Evolutionary conservation across 2,113 vertebrate genomes (phyloP).

Genomic region (Cephalopterus ornatus): DNA sequence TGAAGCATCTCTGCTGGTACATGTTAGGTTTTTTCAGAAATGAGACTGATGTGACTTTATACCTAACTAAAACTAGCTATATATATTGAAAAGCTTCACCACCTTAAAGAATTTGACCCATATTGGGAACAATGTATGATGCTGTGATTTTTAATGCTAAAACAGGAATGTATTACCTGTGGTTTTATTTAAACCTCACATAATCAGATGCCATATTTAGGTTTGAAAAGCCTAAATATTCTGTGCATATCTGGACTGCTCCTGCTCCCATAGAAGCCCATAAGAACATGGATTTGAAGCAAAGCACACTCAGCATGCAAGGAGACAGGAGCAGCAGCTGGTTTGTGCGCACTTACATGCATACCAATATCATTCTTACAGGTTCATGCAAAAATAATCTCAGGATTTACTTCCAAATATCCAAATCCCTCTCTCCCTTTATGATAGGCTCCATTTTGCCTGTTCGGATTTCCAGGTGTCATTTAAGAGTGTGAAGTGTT

Average conservation of each 20-base stretch:
- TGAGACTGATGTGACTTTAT: background rate
- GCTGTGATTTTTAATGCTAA: background rate
- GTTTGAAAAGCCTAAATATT: background rate
- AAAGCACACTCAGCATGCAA: background rate
- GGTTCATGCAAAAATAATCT: conserved; percentile 52
- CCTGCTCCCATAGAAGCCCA: background rate
- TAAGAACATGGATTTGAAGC: background rate
- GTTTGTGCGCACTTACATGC: conserved; percentile 2
- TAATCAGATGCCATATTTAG: background rate
- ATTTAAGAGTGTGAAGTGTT: background rate
- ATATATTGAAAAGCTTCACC: background rate
- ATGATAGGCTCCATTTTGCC: background rate
- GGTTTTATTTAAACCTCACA: background rate
- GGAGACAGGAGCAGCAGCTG: background rate
- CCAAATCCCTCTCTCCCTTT: conserved; percentile 23
- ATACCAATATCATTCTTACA: conserved; percentile 33
- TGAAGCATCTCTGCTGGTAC: background rate
- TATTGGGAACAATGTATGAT: background rate
- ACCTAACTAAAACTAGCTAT: background rate
- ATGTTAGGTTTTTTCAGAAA: background rate
- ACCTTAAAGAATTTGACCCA: background rate
- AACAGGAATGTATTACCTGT: background rate
- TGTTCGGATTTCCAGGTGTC: conserved; percentile 41
- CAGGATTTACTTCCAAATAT: conserved; percentile 48
- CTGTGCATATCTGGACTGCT: background rate